phyloP scores from a whole-genome alignment of 92 coral and sea anemone genomes.

The Hydrozoanthus gracilis region DNA sequence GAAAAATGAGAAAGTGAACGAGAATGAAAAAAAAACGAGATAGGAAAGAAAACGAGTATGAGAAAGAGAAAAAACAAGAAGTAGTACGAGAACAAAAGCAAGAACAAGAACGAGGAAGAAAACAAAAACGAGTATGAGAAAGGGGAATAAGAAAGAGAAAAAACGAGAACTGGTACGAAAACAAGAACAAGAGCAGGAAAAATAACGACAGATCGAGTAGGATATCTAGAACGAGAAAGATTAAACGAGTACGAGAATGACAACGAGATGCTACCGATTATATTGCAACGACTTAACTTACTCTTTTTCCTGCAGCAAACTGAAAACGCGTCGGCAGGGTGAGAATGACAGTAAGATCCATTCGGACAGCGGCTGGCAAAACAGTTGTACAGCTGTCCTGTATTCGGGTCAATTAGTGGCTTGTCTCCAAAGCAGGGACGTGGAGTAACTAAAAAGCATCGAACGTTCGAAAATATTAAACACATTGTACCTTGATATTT shows the following conservation, averaged over 20 bases:
- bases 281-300: background rate
- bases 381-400: constrained; percentile 10
- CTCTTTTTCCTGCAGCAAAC: constrained; percentile 12
- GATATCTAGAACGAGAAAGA: background rate
- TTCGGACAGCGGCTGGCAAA: background rate
- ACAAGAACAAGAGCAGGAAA: too few species aligned
- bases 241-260: background rate
- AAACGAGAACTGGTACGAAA: background rate
- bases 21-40: too few species aligned
- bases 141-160: background rate
- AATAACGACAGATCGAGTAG: too few species aligned
- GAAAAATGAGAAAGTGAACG: background rate
- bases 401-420: background rate
- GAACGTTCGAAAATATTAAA: background rate
- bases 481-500: background rate
- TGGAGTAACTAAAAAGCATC: background rate
- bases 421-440: constrained; percentile 17
- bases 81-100: too few species aligned
- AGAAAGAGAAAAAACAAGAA: too few species aligned
- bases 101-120: background rate
- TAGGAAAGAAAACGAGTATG: background rate
- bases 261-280: background rate
- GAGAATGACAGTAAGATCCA: constrained; percentile 24
- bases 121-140: background rate
- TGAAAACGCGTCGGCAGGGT: constrained; percentile 9